phyloP scores from a whole-genome alignment of 2,888 invertebrate genomes.

The Protonemura montana region DNA sequence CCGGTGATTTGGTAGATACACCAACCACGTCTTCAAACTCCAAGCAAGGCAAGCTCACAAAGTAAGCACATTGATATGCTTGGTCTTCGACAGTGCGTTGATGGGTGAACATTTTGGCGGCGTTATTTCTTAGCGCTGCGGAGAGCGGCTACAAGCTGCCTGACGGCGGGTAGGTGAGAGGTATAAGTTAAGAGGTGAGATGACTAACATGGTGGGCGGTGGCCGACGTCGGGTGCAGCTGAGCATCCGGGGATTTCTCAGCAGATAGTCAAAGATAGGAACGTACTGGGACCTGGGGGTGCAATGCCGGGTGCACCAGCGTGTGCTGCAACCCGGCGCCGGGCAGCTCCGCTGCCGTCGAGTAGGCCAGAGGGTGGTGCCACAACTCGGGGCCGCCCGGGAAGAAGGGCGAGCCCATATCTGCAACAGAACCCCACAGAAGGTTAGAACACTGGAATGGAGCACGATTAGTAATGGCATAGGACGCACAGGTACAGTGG shows the following conservation, averaged over 20 bases:
- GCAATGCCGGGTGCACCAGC: constrained; percentile 95
- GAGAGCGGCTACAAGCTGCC: not conserved
- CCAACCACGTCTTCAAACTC: too few species aligned
- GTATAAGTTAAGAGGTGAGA: not conserved
- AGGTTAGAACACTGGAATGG: not conserved
- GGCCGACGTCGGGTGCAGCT: constrained; percentile 56
- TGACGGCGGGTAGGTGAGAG: not conserved
- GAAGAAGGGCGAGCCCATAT: constrained; percentile 95
- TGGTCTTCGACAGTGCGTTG: too few species aligned
- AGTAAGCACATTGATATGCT: too few species aligned
- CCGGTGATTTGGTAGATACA: too few species aligned
- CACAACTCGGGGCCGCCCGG: constrained; percentile 93
- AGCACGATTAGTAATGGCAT: too few species aligned
- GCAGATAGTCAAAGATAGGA: constrained; percentile 97
- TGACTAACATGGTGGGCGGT: constrained; percentile 54
- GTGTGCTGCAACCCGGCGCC: constrained; percentile 85
- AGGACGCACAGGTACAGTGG: too few species aligned
- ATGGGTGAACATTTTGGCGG: too few species aligned
- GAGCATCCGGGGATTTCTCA: constrained; percentile 74
- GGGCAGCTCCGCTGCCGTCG: constrained; percentile 81
- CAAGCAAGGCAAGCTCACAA: too few species aligned
- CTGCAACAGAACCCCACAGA: constrained; percentile 64
- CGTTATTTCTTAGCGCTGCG: not conserved
- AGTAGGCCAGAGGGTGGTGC: constrained; percentile 88
- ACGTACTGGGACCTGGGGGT: constrained; percentile 97